Conservation (phyloP, 2,888 invertebrate genomes). For the Zygothrica quintamaculata region DNA sequence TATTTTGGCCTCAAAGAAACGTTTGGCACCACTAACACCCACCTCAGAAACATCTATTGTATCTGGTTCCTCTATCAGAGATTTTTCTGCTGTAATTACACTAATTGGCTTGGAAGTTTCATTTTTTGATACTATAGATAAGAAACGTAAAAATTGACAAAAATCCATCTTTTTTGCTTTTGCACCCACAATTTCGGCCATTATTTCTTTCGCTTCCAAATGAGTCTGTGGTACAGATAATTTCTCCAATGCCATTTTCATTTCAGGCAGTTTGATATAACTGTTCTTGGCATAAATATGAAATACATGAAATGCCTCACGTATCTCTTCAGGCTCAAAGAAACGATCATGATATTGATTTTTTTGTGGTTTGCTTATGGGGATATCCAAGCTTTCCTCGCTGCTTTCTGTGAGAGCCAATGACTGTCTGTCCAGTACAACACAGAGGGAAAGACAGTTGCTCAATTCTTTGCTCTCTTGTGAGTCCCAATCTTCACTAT, state of each 20-base stretch:
- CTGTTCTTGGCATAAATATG: slow-evolving; percentile 38
- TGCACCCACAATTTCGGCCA: slow-evolving; percentile 31
- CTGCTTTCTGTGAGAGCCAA: slow-evolving; percentile 37
- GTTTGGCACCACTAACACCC: slow-evolving; percentile 49
- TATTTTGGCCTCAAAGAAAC: slow-evolving; percentile 61
- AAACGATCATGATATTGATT: not conserved
- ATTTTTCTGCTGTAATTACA: not conserved
- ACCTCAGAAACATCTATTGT: slow-evolving; percentile 32
- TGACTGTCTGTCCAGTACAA: slow-evolving; percentile 31
- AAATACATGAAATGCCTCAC: slow-evolving; percentile 32
- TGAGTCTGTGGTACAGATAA: slow-evolving; percentile 63
- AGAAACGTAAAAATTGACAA: slow-evolving; percentile 46
- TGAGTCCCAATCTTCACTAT: not conserved
- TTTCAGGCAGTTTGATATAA: slow-evolving; percentile 35
- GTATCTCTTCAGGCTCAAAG: slow-evolving; percentile 45
- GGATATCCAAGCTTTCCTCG: slow-evolving; percentile 30
- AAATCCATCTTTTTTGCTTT: slow-evolving; percentile 27
- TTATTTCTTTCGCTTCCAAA: slow-evolving; percentile 41
- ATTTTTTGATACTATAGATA: slow-evolving; percentile 28
- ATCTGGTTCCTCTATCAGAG: not conserved
- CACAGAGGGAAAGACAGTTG: slow-evolving; percentile 20
- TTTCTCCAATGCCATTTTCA: slow-evolving; percentile 56
- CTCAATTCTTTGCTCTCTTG: slow-evolving; percentile 1
- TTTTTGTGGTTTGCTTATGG: not conserved
- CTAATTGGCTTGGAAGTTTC: not conserved